A percentile compares a stretch with the other conserved stretches of the same genome.
Conservation (phyloP, 2,113 vertebrate species). For the Plecotus auritus region DNA sequence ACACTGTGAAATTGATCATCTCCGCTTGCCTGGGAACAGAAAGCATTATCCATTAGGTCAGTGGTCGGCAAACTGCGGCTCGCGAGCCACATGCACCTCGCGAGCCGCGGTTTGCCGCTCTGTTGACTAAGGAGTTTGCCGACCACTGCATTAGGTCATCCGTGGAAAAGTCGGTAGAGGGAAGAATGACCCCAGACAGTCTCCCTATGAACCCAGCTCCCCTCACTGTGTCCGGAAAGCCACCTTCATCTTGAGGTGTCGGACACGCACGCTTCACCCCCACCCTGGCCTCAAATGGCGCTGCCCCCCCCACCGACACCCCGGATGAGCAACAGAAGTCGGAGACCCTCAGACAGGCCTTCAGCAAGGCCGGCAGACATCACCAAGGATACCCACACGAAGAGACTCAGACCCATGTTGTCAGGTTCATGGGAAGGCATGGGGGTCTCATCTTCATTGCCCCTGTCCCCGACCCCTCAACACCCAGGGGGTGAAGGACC, state of each 20-base stretch:
- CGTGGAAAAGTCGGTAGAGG: background rate
- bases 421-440: accelerated
- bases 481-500: background rate
- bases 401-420: background rate
- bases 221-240: background rate
- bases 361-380: background rate
- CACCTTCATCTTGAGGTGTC: background rate
- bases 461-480: background rate
- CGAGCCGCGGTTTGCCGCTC: no score
- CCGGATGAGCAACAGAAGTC: accelerated
- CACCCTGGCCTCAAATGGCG: background rate
- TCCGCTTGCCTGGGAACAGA: background rate
- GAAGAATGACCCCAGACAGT: no score
- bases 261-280: background rate
- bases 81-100: no score
- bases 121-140: no score
- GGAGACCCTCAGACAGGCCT: background rate
- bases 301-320: background rate
- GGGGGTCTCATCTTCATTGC: background rate
- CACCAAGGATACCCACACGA: background rate
- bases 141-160: background rate
- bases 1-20: background rate
- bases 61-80: no score
- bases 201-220: no score
- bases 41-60: background rate